Conservation (phyloP, 2,113 vertebrate genomes). For the Neolamprologus fasciatus region DNA sequence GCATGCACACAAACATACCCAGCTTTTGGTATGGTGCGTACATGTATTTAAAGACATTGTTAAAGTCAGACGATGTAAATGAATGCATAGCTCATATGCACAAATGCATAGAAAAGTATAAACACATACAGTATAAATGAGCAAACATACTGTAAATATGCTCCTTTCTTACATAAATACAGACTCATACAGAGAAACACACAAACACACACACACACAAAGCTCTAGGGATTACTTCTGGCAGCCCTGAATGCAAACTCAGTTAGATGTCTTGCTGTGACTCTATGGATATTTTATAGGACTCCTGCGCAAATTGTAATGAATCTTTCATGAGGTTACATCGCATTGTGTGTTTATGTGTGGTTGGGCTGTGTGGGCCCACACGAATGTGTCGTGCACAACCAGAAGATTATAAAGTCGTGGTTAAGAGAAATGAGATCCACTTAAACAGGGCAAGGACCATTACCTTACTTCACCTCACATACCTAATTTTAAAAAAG, state of each 20-base stretch:
- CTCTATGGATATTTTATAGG: slow-evolving; percentile 57
- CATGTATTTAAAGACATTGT: background rate
- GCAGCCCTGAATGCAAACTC: slow-evolving; percentile 1
- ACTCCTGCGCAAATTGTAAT: slow-evolving; percentile 25
- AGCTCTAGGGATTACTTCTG: background rate
- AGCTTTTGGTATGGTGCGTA: background rate
- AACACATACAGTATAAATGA: background rate
- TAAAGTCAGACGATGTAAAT: background rate
- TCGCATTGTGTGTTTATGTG: slow-evolving; percentile 3
- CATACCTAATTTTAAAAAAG: background rate
- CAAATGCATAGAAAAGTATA: background rate
- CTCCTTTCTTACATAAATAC: background rate
- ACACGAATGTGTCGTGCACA: background rate
- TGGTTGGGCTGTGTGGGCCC: background rate
- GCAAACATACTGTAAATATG: background rate
- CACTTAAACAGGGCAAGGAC: background rate
- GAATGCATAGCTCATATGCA: background rate
- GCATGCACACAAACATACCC: background rate
- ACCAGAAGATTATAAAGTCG: background rate
- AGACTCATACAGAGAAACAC: background rate
- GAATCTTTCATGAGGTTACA: slow-evolving; percentile 45
- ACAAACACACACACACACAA: background rate
- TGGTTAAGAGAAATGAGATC: background rate
- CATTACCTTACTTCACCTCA: background rate
- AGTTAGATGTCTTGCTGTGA: slow-evolving; percentile 28